Evolutionary conservation across 2,113 vertebrate genomes (phyloP), one percentile per base, ranked within the genome.

Genomic region (Dryoscopus gambensis): DNA sequence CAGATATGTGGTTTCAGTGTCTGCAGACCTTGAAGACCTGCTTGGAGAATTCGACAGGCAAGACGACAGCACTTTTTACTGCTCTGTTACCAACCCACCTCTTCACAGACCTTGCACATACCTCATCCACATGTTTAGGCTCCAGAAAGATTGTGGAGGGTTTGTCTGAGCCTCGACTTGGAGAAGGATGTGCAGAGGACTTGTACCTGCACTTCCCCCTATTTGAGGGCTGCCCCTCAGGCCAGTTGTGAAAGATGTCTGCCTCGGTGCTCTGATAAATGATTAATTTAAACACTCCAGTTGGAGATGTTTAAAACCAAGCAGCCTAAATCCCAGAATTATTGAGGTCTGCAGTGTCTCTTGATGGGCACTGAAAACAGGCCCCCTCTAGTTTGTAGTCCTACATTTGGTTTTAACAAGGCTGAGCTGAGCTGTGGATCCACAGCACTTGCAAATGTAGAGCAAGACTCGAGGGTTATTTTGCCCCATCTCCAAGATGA

Each of bases 1-100:
- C 87, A 96, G 90, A 95, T 97, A 85, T 57, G 64, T 63, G 25
- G 52, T 86, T 91, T 96, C 52, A 67, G 73, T 56, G 88, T 64
- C 92, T 82, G 82, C 77, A 97, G 79, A 94, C 74, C 77, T 93
- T 87, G 69, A 79, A 84, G 85, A 96, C 64, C 75, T 63, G 63
- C 14, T 84, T 8, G 9, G 78, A 90, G 71, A 59, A 44, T 37
- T 67, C 0, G 9, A 44, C 53, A 60, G 83, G 31, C 64, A 65
- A 55, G 67, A 63, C 5, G 67, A 63, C 5, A 84, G 40, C 13
- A 52, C n/a, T 80, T 96, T 86, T 71, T 49, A 47, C 15, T 81
- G 39, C 39, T 68, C 57, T 86, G 35, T 65, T 65, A 23, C 64
- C 59, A 84, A n/a, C 31, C 35, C 67, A 90, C 78, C 57, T 71